Conservation (phyloP, 2,888 invertebrate species). For the Hypena proboscidalis region DNA sequence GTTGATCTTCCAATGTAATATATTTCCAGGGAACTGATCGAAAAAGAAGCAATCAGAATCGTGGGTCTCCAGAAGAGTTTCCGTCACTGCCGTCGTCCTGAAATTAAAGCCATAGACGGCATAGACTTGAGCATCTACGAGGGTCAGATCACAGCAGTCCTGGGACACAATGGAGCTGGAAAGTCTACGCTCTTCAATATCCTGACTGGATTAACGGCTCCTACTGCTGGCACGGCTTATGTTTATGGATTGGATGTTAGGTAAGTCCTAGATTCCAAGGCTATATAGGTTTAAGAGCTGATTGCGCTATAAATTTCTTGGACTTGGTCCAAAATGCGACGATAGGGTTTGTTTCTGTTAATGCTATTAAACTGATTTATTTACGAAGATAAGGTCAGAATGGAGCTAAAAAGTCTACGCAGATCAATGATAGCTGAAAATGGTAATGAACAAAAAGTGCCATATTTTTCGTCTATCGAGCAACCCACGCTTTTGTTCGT, state of each 20-base stretch:
- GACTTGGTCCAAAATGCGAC: no score
- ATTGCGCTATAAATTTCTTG: no score
- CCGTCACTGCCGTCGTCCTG: constrained; percentile 88
- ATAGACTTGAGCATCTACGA: constrained; percentile 93
- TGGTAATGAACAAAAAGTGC: no score
- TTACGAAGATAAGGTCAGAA: no score
- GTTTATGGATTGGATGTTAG: constrained; percentile 91
- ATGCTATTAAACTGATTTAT: no score
- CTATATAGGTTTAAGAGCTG: no score
- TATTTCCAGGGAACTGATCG: constrained; percentile 87
- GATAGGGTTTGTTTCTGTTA: no score
- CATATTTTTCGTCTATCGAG: no score
- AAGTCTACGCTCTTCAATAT: constrained; percentile 95
- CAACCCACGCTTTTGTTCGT: no score
- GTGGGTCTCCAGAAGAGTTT: constrained; percentile 90
- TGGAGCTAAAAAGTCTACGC: no score
- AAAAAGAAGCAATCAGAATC: constrained; percentile 90
- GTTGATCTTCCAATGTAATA: no score
- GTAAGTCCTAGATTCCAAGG: constrained; percentile 53
- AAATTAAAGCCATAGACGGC: constrained; percentile 90
- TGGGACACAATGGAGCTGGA: constrained; percentile 95
- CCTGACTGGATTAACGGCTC: constrained; percentile 91
- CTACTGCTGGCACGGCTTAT: constrained; percentile 89
- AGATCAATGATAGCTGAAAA: no score
- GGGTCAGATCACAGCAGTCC: constrained; percentile 93